Percentiles rank a stretch among this genome's conserved stretches.
Evolutionary conservation across 2,888 invertebrate genomes (phyloP).

Genomic region (Anthoptus insignis): DNA sequence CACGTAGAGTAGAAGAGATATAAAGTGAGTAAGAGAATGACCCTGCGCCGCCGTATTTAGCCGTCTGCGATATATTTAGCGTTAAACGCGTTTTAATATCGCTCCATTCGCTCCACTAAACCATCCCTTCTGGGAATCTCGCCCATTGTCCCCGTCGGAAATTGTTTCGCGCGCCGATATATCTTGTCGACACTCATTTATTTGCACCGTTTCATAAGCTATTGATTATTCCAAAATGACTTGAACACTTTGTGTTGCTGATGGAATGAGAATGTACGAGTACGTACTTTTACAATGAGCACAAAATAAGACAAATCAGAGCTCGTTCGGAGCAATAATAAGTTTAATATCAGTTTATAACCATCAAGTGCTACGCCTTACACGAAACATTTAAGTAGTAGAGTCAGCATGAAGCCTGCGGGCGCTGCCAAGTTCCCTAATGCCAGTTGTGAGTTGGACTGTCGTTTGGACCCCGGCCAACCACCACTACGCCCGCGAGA

Average conservation of each 20-base stretch:
- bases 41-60: slow-evolving; percentile 55
- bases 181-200: slow-evolving; percentile 3
- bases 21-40: slow-evolving; percentile 45
- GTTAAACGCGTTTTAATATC: slow-evolving; percentile 49
- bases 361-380: no score
- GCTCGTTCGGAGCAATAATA: neutral
- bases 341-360: neutral
- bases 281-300: neutral
- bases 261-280: no score
- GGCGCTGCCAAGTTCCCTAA: slow-evolving; percentile 19
- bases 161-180: slow-evolving; percentile 17
- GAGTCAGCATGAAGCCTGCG: neutral
- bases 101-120: slow-evolving; percentile 24
- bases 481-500: neutral
- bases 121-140: slow-evolving; percentile 25
- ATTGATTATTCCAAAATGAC: neutral
- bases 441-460: slow-evolving; percentile 2
- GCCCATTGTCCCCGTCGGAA: slow-evolving; percentile 13
- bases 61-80: slow-evolving; percentile 57
- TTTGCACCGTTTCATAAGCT: slow-evolving; percentile 3
- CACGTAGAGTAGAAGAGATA: no score
- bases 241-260: no score
- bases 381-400: slow-evolving; percentile 10
- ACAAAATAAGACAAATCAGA: no score
- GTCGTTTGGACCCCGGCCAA: slow-evolving; percentile 28